phyloP scores from a whole-genome alignment of 1,140 invertebrate species.

The Pararge aegeria region DNA sequence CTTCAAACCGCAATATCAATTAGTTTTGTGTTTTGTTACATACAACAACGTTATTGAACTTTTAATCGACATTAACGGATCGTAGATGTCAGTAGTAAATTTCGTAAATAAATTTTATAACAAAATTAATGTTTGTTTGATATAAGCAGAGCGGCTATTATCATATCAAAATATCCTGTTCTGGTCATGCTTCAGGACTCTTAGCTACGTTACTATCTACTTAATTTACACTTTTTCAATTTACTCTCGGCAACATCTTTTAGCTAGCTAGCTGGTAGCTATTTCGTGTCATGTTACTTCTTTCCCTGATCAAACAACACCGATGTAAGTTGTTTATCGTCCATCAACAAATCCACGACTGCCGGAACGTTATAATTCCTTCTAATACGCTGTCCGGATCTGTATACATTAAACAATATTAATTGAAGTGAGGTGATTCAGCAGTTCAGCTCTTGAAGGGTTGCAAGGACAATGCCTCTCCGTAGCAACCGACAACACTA shows the following conservation, averaged over 20 bases:
- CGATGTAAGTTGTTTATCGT: constrained; percentile 42
- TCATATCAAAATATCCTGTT: too few relatives aligned
- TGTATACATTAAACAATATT: constrained; percentile 73
- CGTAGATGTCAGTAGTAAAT: too few relatives aligned
- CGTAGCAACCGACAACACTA: constrained; percentile 11
- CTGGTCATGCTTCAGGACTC: too few relatives aligned
- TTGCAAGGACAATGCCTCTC: constrained; percentile 40
- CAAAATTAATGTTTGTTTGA: too few relatives aligned
- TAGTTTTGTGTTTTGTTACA: too few relatives aligned
- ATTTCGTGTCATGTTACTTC: constrained; percentile 45
- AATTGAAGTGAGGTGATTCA: constrained; percentile 66
- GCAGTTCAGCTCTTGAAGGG: constrained; percentile 48
- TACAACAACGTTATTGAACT: too few relatives aligned
- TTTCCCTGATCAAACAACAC: constrained; percentile 23
- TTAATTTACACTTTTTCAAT: too few relatives aligned
- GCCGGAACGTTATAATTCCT: constrained; percentile 58
- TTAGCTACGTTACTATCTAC: too few relatives aligned
- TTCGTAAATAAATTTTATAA: too few relatives aligned
- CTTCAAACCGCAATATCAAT: too few relatives aligned
- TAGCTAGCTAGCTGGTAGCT: background rate
- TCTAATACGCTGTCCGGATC: constrained; percentile 62
- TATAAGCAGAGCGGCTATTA: too few relatives aligned
- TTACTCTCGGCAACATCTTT: background rate
- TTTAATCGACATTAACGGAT: too few relatives aligned
- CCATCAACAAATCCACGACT: constrained; percentile 60